phyloP scores from a whole-genome alignment of 2,888 invertebrate genomes.

The Xanthostigma xanthostigma region DNA sequence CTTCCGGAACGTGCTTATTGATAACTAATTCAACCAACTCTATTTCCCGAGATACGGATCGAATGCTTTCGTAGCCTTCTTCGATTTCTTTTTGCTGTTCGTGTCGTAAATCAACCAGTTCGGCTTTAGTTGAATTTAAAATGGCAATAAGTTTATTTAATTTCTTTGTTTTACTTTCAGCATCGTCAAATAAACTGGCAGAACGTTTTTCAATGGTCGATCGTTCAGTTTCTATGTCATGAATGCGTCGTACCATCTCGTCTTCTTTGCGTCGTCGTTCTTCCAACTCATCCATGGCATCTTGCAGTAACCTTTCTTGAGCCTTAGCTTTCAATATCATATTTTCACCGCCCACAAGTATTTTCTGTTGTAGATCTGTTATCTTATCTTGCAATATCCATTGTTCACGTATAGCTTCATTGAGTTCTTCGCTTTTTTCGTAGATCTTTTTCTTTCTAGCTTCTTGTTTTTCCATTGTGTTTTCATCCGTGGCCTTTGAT shows the following conservation, averaged over 20 bases:
- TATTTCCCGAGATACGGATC: constrained; percentile 71
- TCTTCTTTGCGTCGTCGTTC: constrained; percentile 20
- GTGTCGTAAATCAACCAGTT: constrained; percentile 61
- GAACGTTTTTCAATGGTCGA: constrained; percentile 82
- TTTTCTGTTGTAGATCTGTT: constrained; percentile 68
- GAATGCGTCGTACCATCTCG: background rate
- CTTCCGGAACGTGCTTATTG: constrained; percentile 76
- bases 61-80: constrained; percentile 73
- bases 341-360: constrained; percentile 93
- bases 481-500: constrained; percentile 16
- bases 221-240: constrained; percentile 49
- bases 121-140: constrained; percentile 62
- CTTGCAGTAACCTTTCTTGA: constrained; percentile 71
- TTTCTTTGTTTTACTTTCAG: constrained; percentile 75
- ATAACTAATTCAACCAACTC: constrained; percentile 75
- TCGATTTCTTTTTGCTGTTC: constrained; percentile 92
- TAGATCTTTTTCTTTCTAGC: no score
- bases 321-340: constrained; percentile 86
- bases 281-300: constrained; percentile 64
- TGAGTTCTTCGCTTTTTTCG: constrained; percentile 22
- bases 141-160: constrained; percentile 70
- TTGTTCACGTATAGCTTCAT: constrained; percentile 33
- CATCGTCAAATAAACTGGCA: constrained; percentile 82
- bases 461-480: constrained; percentile 42
- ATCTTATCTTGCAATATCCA: constrained; percentile 40